Conservation (phyloP, 2,888 invertebrate species). For the Ashinkailepas kermadecensis region DNA sequence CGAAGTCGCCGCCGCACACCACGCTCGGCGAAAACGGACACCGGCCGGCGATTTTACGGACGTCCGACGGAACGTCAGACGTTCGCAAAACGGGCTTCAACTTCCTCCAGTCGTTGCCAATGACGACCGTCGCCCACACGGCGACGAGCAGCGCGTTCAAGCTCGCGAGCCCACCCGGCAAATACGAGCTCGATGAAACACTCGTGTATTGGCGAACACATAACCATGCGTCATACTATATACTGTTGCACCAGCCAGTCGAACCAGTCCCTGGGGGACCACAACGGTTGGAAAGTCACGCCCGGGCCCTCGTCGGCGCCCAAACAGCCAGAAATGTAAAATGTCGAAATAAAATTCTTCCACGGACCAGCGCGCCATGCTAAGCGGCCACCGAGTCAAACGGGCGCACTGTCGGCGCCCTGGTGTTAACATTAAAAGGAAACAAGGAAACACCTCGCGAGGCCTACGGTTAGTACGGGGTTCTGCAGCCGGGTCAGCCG, state of each 20-base stretch:
- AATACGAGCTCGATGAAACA: neutral
- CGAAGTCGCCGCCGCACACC: too few species aligned
- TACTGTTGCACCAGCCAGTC: neutral
- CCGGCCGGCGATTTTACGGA: too few species aligned
- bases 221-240: slow-evolving; percentile 7
- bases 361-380: neutral
- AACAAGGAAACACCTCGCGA: neutral
- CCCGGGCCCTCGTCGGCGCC: neutral
- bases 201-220: slow-evolving; percentile 14
- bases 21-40: too few species aligned
- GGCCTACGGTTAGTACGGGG: slow-evolving; percentile 13
- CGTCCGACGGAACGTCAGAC: too few species aligned
- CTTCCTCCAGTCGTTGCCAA: too few species aligned
- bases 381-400: too few species aligned
- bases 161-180: too few species aligned
- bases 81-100: too few species aligned
- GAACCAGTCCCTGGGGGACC: too few species aligned
- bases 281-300: neutral
- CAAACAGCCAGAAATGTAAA: slow-evolving; percentile 2
- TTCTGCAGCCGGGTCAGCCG: neutral
- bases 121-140: too few species aligned
- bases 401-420: neutral
- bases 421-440: slow-evolving; percentile 14
- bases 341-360: slow-evolving; percentile 9
- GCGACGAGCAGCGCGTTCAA: neutral